These are phyloP conservation scores for Poecile atricapillus DNA, from an alignment of 2,113 vertebrate species.

Conservation along the genomic window DNA sequence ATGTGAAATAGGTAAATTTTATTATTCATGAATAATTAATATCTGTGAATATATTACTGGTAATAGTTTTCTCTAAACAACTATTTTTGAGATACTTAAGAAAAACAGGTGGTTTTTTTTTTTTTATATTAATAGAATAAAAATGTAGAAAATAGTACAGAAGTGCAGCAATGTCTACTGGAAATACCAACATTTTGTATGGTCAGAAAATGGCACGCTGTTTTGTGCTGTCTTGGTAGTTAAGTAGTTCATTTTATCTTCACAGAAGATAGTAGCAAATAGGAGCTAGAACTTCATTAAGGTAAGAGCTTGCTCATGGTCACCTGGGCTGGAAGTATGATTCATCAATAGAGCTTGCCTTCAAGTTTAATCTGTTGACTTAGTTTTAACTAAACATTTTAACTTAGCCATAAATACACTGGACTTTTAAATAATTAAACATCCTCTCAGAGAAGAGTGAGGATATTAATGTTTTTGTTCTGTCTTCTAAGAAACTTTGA, in stretches of 20 bases:
- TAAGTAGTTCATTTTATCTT: not conserved
- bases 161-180: not conserved
- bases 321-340: not conserved
- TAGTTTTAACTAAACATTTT: not conserved
- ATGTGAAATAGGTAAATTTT: not conserved
- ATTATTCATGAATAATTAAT: slow-evolving; percentile 48
- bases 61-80: slow-evolving; percentile 30
- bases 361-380: not conserved
- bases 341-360: not conserved
- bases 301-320: not conserved
- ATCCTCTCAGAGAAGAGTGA: not conserved
- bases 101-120: not conserved
- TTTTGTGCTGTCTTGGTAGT: not conserved
- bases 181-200: not conserved
- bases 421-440: not conserved
- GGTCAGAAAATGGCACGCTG: not conserved
- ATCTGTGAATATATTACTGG: slow-evolving; percentile 43
- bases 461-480: not conserved
- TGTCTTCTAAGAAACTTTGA: not conserved
- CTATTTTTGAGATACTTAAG: not conserved
- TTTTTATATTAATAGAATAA: not conserved
- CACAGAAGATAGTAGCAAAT: not conserved
- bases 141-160: not conserved
- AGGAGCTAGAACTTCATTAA: not conserved
- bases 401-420: not conserved